Percentiles rank a stretch among this genome's conserved stretches.
Evolutionary conservation across 2,797 vertebrate species (phyloP).

Genomic region (Pantherophis alleghaniensis): DNA sequence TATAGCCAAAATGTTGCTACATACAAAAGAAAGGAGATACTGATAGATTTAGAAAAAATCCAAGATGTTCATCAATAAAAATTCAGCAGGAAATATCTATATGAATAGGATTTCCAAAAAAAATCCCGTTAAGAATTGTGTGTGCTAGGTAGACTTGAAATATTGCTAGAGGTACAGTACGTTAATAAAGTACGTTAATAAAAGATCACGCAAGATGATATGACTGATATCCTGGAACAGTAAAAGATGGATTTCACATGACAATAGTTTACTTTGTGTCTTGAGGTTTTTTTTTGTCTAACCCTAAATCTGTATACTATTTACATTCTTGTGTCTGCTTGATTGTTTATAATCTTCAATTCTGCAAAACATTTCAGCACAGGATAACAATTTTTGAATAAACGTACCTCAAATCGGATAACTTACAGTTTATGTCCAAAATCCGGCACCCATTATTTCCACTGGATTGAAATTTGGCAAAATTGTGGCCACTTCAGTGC

Average conservation of each 20-base stretch:
- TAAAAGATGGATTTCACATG: neutral
- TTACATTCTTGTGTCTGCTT: neutral
- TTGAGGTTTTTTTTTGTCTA: neutral
- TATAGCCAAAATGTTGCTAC: neutral
- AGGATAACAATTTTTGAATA: neutral
- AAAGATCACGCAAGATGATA: neutral
- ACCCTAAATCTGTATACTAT: neutral
- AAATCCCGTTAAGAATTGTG: neutral
- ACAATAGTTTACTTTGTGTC: neutral
- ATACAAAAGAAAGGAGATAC: neutral
- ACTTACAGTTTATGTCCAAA: neutral
- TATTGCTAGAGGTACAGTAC: no score
- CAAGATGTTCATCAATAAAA: neutral
- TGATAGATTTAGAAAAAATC: neutral
- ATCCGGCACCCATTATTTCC: neutral
- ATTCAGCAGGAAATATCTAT: neutral
- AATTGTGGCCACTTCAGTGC: neutral
- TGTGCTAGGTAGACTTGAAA: neutral
- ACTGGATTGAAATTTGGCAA: neutral
- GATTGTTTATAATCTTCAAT: neutral
- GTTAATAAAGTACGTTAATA: neutral
- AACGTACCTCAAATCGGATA: neutral
- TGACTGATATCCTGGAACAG: neutral
- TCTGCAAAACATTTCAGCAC: neutral
- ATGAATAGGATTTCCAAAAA: neutral